Evolutionary conservation across 2,797 vertebrate species (phyloP).

Genomic region (Sebastes hubbsi): DNA sequence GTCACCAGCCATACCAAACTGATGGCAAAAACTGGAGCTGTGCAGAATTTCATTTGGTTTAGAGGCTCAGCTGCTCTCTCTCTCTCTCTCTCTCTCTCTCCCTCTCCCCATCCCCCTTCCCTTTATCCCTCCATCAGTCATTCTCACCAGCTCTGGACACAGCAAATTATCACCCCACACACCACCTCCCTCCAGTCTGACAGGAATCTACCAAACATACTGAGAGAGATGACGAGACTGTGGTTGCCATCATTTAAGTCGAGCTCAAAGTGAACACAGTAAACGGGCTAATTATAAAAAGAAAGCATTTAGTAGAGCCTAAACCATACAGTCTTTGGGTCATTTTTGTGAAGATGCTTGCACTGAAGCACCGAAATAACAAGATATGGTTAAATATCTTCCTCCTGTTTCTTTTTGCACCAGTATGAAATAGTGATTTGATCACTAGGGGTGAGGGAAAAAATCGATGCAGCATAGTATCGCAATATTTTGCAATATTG

Average conservation of each 20-base stretch:
- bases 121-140: conserved; percentile 56
- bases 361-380: not conserved
- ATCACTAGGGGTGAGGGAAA: no score
- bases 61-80: conserved; percentile 74
- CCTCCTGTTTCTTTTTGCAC: not conserved
- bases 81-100: not conserved
- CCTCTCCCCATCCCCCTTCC: conserved; percentile 60
- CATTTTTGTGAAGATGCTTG: not conserved
- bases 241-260: not conserved
- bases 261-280: not conserved
- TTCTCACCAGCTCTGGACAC: conserved; percentile 60
- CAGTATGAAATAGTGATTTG: not conserved
- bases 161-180: conserved; percentile 63
- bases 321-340: not conserved
- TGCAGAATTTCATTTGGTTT: conserved; percentile 81
- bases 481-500: no score
- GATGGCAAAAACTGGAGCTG: conserved; percentile 37
- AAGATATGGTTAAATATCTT: not conserved
- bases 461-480: no score
- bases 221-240: not conserved
- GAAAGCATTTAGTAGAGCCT: not conserved
- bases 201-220: conserved; percentile 34
- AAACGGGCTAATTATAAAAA: not conserved
- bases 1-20: not conserved
- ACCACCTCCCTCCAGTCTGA: conserved; percentile 40